A percentile compares a stretch with the other conserved stretches of the same genome.
phyloP scores from a whole-genome alignment of 35 echinoderm and acorn worm genomes.

The Patiria miniata region DNA sequence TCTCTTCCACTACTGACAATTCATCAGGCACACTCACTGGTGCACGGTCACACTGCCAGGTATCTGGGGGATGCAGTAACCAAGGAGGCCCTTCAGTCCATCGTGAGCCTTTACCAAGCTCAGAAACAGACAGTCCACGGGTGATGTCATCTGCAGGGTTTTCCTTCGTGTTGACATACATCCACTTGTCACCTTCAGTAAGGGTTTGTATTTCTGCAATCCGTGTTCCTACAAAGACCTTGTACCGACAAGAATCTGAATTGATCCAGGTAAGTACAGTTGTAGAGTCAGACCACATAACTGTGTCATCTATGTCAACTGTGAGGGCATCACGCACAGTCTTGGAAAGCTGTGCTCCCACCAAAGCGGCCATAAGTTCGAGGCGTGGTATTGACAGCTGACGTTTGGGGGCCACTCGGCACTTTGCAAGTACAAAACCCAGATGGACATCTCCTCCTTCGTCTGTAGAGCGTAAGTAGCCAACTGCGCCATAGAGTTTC shows the following conservation, averaged over 20 bases:
- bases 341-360: too few relatives aligned
- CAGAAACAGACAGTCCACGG: neutral
- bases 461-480: neutral
- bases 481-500: neutral
- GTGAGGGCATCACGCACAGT: neutral
- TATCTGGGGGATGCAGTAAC: neutral
- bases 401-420: conserved; percentile 5
- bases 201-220: neutral
- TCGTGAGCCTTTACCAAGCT: neutral
- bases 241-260: conserved; percentile 9
- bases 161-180: neutral
- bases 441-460: neutral
- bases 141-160: conserved; percentile 28
- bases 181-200: neutral
- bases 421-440: conserved; percentile 11
- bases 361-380: neutral
- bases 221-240: conserved; percentile 18
- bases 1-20: neutral
- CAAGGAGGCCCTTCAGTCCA: conserved; percentile 20
- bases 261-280: neutral
- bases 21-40: neutral
- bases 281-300: conserved; percentile 17
- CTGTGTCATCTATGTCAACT: neutral
- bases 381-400: neutral
- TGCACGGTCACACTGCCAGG: neutral